Base-by-base conservation (phyloP, 2,797 vertebrate genomes). In the Ara ararauna region DNA sequence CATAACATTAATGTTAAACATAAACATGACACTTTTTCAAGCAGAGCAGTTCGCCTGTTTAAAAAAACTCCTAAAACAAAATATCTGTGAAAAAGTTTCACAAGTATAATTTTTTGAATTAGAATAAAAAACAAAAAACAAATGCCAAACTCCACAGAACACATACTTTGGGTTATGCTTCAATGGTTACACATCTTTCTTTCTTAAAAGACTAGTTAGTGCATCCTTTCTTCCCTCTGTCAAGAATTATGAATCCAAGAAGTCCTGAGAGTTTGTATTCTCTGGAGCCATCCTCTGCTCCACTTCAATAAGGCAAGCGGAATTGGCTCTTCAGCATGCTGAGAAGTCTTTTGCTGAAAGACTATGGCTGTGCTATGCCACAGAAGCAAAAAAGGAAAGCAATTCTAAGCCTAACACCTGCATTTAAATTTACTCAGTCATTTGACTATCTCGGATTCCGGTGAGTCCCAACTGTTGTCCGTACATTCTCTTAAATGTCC, bases 1-100 rank as follows among this genome's bases (percentile, higher is more conserved):
- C n/a, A 67, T 48, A 79, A 85, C 83, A 85, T 71, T 54, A 90
- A 50, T 34, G 30, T 56, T 84, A 87, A 89, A 92, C 85, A 56
- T 30, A 91, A 78, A 13, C 42, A 76, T 8, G 20, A 70, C 4
- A 11, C 1, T 62, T 74, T 80, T 76, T 53, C 62, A 60, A 62
- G 44, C 3, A 38, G 17, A 89, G 4, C 1, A 54, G 21, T 56
- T 79, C 65, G 30, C 13, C 70, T 66, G 65, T 73, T 93, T 81
- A 93, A 72, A 51, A 64, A 67, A 92, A 71, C 4, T 53, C n/a
- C 14, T 11, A 68, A 83, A 80, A 7, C 1, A 53, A 36, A 64
- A 67, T 12, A 30, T 6, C 29, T 16, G 9, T 27, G 23, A 60
- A 65, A 62, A 86, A 34, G 5, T 67, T 38, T 85, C 30, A 60